phyloP scores from a whole-genome alignment of 1,140 invertebrate species.

The Bradysia coprophila region DNA sequence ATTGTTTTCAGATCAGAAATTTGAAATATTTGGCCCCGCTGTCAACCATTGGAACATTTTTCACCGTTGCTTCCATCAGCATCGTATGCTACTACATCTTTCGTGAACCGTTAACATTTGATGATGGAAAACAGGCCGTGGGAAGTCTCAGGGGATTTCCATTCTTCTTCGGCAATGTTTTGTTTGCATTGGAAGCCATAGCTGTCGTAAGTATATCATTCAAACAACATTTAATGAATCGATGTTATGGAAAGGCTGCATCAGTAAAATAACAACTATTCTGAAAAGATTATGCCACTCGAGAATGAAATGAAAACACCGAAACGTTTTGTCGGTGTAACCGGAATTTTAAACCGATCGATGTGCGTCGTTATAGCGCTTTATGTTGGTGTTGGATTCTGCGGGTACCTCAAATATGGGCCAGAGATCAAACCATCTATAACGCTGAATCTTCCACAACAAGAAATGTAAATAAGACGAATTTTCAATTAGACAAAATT shows the following conservation, averaged over 20 bases:
- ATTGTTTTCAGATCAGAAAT: conserved; percentile 28
- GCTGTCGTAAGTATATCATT: conserved; percentile 46
- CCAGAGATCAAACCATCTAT: conserved; percentile 39
- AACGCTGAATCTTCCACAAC: conserved; percentile 47
- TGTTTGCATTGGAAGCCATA: conserved; percentile 81
- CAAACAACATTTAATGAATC: conserved; percentile 10
- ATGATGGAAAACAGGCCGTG: conserved; percentile 26
- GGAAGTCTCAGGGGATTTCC: conserved; percentile 34
- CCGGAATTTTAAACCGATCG: conserved; percentile 57
- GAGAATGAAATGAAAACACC: conserved; percentile 76
- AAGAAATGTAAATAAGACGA: conserved; percentile 24
- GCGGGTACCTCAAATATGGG: conserved; percentile 68
- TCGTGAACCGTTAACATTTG: conserved; percentile 28
- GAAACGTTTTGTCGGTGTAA: conserved; percentile 43
- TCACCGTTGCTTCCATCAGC: conserved; percentile 40
- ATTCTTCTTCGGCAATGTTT: conserved; percentile 67
- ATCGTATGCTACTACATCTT: conserved; percentile 53
- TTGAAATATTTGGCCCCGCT: conserved; percentile 54
- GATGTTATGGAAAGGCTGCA: conserved; percentile 13
- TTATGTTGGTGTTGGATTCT: conserved; percentile 60
- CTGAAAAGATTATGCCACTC: conserved; percentile 52
- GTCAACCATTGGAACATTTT: conserved; percentile 51
- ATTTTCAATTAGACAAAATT: conserved; percentile 24
- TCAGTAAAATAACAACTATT: conserved; percentile 9
- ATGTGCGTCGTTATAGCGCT: conserved; percentile 55